Evolutionary conservation across 2,113 vertebrate species (phyloP), one percentile per base, ranked within the genome.

Genomic region (Capreolus pygargus): DNA sequence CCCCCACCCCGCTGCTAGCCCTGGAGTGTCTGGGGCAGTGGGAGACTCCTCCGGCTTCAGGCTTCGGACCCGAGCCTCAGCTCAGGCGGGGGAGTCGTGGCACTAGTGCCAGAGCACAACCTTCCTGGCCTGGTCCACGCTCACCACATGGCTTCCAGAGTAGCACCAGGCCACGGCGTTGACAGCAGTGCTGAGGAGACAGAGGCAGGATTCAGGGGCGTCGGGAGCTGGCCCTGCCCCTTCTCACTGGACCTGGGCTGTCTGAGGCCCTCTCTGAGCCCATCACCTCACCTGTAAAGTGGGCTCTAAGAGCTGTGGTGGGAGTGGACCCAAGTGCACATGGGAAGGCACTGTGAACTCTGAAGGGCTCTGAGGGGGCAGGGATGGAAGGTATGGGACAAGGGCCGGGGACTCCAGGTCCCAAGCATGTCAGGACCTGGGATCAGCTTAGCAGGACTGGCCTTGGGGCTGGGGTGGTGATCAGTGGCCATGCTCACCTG

Each of bases 111-210:
- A 99, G 78, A 99, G 99, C 61, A 99, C 99, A 2, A 99, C 99
- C 92, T 99, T 98, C 89, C 98, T 96, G 16, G 98, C 99, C 89
- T 98, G 99, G 97, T 99, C 99, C 97, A 99, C 99, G 12, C 99
- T 99, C 92, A 99, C 99, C 19, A 99, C 98, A 1, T 99, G 99
- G 36, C 98, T 98, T 0, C 99, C 99, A 0, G 99, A 99, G 85
- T 94, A 81, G 47, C 99, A 99, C 99, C 99, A 99, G 85, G 99
- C 98, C 97, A 99, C 99, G 0, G 99, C 99, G 0, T 99, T 99
- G 97, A 99, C 98, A 6, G 99, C 98, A 6, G 99, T 95, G 19
- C 99, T 99, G 85, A 23, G 61, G 84, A 93, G 13, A 83, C 6
- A 21, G 57, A 6, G 28, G 8, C 39, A 58, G 79, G 52, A 30